Base-by-base conservation (phyloP, 2,888 invertebrate genomes). In the Sinopyrophorus schimmeli region DNA sequence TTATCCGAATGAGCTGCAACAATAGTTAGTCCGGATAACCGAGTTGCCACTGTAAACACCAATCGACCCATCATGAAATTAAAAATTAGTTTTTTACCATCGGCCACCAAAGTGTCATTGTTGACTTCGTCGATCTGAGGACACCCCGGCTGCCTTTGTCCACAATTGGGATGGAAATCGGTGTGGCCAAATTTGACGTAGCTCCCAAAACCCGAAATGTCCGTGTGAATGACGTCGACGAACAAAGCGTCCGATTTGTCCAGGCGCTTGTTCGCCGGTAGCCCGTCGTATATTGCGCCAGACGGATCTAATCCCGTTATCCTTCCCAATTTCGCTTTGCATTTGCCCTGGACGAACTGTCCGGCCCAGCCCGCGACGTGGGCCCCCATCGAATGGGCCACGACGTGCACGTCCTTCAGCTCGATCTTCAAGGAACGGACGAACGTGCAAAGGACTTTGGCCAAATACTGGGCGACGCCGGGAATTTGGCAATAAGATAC, bases 151-250 rank as follows among this genome's bases (percentile, higher is more conserved):
- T 32, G 32, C 3, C 4, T 1, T 1, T 12, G 9, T 1, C 20
- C 32, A 6, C 78, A 77, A 54, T 82, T 80, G 5, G 81, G 76
- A 59, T 76, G 80, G 66, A 82, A 80, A 58, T 83, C 82, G 0
- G 74, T 73, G 49, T 58, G 0, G 78, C 76, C 14, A 74, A 68
- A 0, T 74, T 76, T 0, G 77, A 1, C 80, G 62, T 35, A 62
- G 62, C 52, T 64, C 38, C 46, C 80, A 5, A 79, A 65, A 0
- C 74, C 76, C 1, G 79, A 80, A 27, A 77, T 77, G 50, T 80
- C 80, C 4, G 82, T 82, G 62, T 83, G 83, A 51, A 81, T 76
- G 0, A 78, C 76, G 65, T 82, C 82, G 0, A 83, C 82, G 58
- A 81, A 80, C 4, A 73, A 67, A 0, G 78, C 83, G 10, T 82